These are phyloP conservation scores for Brachyhypopomus gauderio DNA, from an alignment of 2,113 vertebrate genomes.

Conservation along the genomic window DNA sequence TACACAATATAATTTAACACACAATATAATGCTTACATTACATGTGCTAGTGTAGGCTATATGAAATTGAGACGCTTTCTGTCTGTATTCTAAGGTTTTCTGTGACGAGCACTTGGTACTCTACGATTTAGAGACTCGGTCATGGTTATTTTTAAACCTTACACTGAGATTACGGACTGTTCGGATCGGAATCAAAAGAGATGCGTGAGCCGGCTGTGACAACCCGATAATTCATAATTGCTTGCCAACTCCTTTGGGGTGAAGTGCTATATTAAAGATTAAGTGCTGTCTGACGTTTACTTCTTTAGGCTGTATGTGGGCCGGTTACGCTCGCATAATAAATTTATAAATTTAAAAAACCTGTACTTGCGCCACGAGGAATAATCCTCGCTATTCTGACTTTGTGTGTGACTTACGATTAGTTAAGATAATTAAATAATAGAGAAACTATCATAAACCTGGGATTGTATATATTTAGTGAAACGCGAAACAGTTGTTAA, in stretches of 20 bases:
- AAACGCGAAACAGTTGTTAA: too few species aligned
- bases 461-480: too few species aligned
- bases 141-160: slow-evolving; percentile 69
- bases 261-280: slow-evolving; percentile 44
- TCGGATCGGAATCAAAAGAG: slow-evolving; percentile 48
- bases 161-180: slow-evolving; percentile 70
- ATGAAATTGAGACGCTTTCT: slow-evolving; percentile 15
- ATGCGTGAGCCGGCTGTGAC: slow-evolving; percentile 62
- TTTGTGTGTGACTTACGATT: too few species aligned
- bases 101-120: slow-evolving; percentile 40
- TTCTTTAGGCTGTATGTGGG: too few species aligned
- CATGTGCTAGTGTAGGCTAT: slow-evolving; percentile 5
- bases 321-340: too few species aligned
- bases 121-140: slow-evolving; percentile 60
- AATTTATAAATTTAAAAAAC: too few species aligned
- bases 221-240: slow-evolving; percentile 61
- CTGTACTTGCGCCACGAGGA: too few species aligned
- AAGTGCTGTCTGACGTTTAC: slow-evolving; percentile 21
- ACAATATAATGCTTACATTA: not conserved
- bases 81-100: slow-evolving; percentile 29
- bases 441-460: too few species aligned
- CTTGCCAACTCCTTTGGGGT: slow-evolving; percentile 61
- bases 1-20: too few species aligned
- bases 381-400: too few species aligned
- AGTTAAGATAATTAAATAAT: too few species aligned